Evolutionary conservation across 2,797 vertebrate genomes (phyloP), one percentile per base, ranked within the genome.

Genomic region (Oryzias sinensis): DNA sequence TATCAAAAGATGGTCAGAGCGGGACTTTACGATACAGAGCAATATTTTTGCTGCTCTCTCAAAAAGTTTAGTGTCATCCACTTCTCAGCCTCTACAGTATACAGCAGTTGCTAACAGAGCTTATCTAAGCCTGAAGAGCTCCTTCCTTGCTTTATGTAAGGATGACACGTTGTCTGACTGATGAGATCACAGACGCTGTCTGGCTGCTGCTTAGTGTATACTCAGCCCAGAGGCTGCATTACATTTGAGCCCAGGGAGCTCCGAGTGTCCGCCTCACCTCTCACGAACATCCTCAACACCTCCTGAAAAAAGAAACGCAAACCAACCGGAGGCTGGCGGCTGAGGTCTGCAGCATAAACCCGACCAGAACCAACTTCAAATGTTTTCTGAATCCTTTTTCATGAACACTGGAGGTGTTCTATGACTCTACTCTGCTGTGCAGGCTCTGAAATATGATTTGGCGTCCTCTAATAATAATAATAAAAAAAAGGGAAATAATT

Each of bases 141-240:
- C 62, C 68, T 59, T 33, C n/a, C 15, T 63, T 65, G 56, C 74
- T 56, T 71, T 78, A 69, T 70, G 50, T 77, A 75, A 81, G 70
- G 45, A 59, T 72, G 68, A 79, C 59, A 67, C 72, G 68, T 68
- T 0, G 49, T 71, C 52, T 48, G 59, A 76, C 65, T 55, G 67
- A 62, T 75, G 71, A 82, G 73, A 65, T 50, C 48, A 25, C 56
- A 56, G 53, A 40, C 29, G 59, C 64, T 57, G 79, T 74, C 71
- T 66, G 56, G 47, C 46, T 7, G 41, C 56, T 49, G 52, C 50
- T 66, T 71, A 54, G 40, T 68, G 61, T 70, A 62, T 61, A 59
- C 56, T 48, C 52, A 80, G 69, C 63, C 70, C 48, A 57, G 70
- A 54, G 0, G 42, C 43, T 15, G 65, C 54, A 43, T 56, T 65